phyloP scores from a whole-genome alignment of 1,140 invertebrate species.

The Argopecten irradians region DNA sequence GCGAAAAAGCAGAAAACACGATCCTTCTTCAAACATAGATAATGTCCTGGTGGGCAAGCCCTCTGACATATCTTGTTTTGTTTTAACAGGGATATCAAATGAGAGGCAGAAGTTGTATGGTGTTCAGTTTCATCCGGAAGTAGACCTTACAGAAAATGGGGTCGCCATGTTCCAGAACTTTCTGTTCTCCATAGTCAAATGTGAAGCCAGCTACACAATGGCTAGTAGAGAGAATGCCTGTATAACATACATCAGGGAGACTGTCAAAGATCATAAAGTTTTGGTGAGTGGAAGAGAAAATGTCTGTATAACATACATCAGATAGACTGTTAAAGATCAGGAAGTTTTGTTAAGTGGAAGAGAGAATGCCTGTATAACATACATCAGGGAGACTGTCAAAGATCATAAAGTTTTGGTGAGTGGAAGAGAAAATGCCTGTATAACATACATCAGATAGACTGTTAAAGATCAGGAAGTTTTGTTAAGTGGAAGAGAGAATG shows the following conservation, averaged over 20 bases:
- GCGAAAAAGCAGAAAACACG: too few relatives aligned
- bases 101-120: slow-evolving; percentile 94
- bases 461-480: too few relatives aligned
- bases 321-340: too few relatives aligned
- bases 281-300: too few relatives aligned
- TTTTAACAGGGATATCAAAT: slow-evolving; percentile 87
- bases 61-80: slow-evolving; percentile 29
- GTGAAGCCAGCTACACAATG: slow-evolving; percentile 93
- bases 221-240: slow-evolving; percentile 92
- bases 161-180: slow-evolving; percentile 96
- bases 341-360: too few relatives aligned
- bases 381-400: slow-evolving; percentile 93
- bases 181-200: slow-evolving; percentile 91
- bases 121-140: slow-evolving; percentile 94
- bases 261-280: slow-evolving; percentile 94
- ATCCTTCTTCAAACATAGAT: too few relatives aligned
- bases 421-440: too few relatives aligned
- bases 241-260: slow-evolving; percentile 93
- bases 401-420: slow-evolving; percentile 95
- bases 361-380: slow-evolving; percentile 94
- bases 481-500: slow-evolving; percentile 89
- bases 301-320: too few relatives aligned
- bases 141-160: slow-evolving; percentile 95
- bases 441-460: too few relatives aligned
- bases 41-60: background rate